These are phyloP conservation scores for Mamestra configurata DNA, from an alignment of 1,140 invertebrate genomes.

Conservation along the genomic window DNA sequence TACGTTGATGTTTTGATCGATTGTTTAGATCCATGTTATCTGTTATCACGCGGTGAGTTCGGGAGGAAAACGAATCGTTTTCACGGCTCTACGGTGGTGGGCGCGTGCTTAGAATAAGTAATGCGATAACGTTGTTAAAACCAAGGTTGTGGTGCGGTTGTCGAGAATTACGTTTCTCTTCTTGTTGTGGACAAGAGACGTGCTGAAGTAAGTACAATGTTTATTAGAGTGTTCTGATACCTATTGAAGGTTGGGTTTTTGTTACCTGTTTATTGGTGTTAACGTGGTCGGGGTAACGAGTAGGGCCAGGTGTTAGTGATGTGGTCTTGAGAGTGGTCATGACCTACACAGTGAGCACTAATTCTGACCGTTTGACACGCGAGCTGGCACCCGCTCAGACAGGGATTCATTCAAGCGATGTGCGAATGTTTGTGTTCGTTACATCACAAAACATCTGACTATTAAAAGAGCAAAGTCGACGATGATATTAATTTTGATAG, in stretches of 20 bases:
- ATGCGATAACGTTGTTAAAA: conserved; percentile 68
- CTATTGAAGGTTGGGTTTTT: conserved; percentile 35
- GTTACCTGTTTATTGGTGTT: not conserved
- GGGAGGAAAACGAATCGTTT: conserved; percentile 75
- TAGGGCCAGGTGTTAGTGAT: conserved; percentile 59
- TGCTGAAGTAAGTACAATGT: conserved; percentile 7
- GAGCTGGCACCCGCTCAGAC: conserved; percentile 79
- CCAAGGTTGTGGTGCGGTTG: conserved; percentile 56
- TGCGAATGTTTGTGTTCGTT: conserved; percentile 61
- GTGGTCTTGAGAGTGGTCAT: conserved; percentile 68
- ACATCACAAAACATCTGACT: conserved; percentile 48
- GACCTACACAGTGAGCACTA: conserved; percentile 76
- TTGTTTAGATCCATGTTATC: conserved; percentile 66
- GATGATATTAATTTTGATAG: conserved; percentile 22
- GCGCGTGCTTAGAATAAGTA: conserved; percentile 71
- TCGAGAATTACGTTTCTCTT: conserved; percentile 33
- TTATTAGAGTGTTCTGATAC: not conserved
- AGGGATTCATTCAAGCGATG: conserved; percentile 75
- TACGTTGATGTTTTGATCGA: conserved; percentile 70
- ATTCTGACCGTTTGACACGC: conserved; percentile 69
- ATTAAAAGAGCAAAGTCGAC: conserved; percentile 25
- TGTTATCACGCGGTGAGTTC: conserved; percentile 60
- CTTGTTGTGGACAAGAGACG: conserved; percentile 30
- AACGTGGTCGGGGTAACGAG: not conserved
- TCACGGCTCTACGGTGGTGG: conserved; percentile 72